These are phyloP conservation scores for Odontamblyopus lacepedii DNA, from an alignment of 2,797 vertebrate genomes.

Conservation along the genomic window DNA sequence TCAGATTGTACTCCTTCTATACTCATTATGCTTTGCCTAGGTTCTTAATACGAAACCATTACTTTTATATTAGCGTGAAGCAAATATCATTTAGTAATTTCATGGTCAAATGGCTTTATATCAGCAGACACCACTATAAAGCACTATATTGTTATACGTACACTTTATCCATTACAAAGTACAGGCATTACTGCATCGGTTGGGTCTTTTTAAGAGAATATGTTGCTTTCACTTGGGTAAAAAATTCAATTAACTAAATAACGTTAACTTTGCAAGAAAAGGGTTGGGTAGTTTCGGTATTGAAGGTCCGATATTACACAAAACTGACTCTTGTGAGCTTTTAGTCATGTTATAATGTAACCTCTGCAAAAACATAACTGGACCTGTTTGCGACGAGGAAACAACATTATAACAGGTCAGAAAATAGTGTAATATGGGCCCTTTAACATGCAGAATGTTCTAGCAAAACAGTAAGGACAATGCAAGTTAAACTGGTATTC, in stretches of 20 bases:
- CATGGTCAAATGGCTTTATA: slow-evolving; percentile 4
- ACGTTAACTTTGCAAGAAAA: background rate
- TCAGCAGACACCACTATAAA: background rate
- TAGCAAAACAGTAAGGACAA: background rate
- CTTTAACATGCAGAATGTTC: background rate
- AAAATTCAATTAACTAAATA: background rate
- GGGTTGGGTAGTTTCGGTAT: background rate
- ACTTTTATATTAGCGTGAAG: slow-evolving; percentile 3
- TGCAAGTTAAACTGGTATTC: background rate
- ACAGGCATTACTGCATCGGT: background rate
- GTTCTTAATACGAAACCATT: background rate
- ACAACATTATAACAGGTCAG: no score
- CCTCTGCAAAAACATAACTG: no score
- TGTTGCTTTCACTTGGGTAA: background rate
- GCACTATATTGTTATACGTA: background rate
- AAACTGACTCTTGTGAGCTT: no score
- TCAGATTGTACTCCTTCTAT: slow-evolving; percentile 7
- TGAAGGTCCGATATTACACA: no score
- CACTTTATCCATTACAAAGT: background rate
- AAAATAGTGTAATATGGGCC: no score
- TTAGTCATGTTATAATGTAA: no score
- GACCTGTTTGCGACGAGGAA: no score
- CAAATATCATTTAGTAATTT: slow-evolving; percentile 5
- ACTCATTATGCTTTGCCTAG: background rate
- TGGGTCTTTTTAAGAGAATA: no score